Conservation (phyloP, 1,140 invertebrate genomes). For the Bombus turneri region DNA sequence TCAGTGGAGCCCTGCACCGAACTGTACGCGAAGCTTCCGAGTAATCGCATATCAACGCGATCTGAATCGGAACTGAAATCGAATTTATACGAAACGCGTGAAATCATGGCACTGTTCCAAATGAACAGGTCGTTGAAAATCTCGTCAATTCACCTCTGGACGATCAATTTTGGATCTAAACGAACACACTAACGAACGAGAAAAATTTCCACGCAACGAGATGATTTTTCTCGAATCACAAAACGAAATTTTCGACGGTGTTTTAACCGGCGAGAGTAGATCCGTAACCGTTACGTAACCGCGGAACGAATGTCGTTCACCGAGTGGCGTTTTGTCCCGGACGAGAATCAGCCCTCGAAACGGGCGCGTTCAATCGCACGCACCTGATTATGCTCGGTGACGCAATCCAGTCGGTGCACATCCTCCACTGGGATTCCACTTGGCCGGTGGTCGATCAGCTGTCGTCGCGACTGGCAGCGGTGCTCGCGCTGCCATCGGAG, state of each 20-base stretch:
- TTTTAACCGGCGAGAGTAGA: not conserved
- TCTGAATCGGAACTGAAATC: not conserved
- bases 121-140: not conserved
- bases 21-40: not conserved
- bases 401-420: not conserved
- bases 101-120: not conserved
- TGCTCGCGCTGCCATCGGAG: conserved; percentile 34
- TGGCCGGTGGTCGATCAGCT: conserved; percentile 40
- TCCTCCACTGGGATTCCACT: conserved; percentile 23
- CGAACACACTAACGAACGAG: not conserved
- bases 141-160: not conserved
- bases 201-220: not conserved
- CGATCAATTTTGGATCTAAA: not conserved
- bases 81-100: not conserved
- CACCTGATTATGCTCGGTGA: conserved; percentile 44
- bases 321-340: not conserved
- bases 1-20: not conserved
- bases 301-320: conserved; percentile 9
- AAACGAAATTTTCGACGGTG: not conserved
- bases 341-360: not conserved
- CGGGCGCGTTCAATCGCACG: not conserved
- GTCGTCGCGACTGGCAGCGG: conserved; percentile 12
- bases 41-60: not conserved
- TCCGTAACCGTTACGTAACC: conserved; percentile 10
- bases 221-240: not conserved